Percentiles rank a stretch among this genome's conserved stretches.
Conservation (phyloP, 2,888 invertebrate species). For the Eupelmus urozonus region DNA sequence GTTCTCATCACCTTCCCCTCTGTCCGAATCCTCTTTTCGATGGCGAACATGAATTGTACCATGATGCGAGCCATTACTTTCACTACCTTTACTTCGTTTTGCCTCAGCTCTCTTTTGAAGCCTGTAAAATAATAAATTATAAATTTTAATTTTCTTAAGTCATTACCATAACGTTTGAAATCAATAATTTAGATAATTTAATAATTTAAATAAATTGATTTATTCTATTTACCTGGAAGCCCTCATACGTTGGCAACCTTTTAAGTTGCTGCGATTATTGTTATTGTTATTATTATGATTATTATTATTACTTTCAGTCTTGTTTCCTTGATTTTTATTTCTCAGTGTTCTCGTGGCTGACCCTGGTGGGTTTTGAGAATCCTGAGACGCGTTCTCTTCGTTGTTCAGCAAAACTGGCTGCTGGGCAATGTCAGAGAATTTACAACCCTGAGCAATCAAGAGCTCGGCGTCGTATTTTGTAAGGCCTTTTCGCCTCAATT, state of each 20-base stretch:
- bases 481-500: slow-evolving; percentile 89
- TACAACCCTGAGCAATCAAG: slow-evolving; percentile 89
- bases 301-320: slow-evolving; percentile 69
- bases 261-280: slow-evolving; percentile 63
- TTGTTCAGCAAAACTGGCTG: slow-evolving; percentile 68
- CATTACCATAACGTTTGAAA: neutral
- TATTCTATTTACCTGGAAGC: slow-evolving; percentile 70
- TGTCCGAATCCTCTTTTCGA: slow-evolving; percentile 71
- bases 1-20: slow-evolving; percentile 66
- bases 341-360: slow-evolving; percentile 73
- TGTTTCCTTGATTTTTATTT: slow-evolving; percentile 72
- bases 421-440: slow-evolving; percentile 82
- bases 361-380: slow-evolving; percentile 66
- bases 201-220: slow-evolving; percentile 1
- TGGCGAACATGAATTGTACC: slow-evolving; percentile 66
- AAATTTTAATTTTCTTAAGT: slow-evolving; percentile 6
- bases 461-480: slow-evolving; percentile 94
- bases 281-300: slow-evolving; percentile 63
- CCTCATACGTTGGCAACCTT: slow-evolving; percentile 71
- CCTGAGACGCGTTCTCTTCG: slow-evolving; percentile 68
- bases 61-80: slow-evolving; percentile 63
- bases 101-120: slow-evolving; percentile 72
- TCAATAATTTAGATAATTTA: neutral
- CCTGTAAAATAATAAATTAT: slow-evolving; percentile 60
- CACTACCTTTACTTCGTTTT: slow-evolving; percentile 66